Conservation (phyloP, 2,113 vertebrate species). For the Cricetomys ansorgei region DNA sequence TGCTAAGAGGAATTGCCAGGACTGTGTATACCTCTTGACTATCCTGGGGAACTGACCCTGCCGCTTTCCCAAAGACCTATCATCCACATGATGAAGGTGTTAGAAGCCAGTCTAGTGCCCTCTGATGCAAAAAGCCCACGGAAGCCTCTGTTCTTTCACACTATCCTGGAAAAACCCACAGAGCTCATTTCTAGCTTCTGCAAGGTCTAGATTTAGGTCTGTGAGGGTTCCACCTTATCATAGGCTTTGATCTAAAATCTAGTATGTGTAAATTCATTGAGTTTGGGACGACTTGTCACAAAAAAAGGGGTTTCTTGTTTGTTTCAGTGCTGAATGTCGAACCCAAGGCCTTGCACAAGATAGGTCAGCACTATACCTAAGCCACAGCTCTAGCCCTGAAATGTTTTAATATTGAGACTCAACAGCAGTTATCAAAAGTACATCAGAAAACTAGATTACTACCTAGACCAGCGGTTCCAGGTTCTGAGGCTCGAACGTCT, state of each 20-base stretch:
- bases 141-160: not conserved
- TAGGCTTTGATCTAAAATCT: not conserved
- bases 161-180: not conserved
- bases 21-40: not conserved
- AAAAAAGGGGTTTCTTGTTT: not conserved
- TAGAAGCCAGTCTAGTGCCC: not conserved
- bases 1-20: not conserved
- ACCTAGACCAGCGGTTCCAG: too few relatives aligned
- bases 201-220: not conserved
- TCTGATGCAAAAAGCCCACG: not conserved
- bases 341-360: not conserved
- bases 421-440: not conserved
- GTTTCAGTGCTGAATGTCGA: not conserved
- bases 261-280: not conserved
- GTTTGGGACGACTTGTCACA: not conserved
- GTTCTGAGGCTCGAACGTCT: too few relatives aligned
- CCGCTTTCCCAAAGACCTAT: not conserved
- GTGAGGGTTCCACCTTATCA: not conserved
- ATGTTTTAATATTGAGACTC: not conserved
- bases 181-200: not conserved
- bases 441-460: not conserved
- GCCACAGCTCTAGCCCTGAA: not conserved
- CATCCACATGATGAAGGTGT: not conserved
- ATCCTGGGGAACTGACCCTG: not conserved
- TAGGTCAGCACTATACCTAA: not conserved